Conservation (phyloP, 35 echinoderm and acorn worm species). For the Acanthaster planci region DNA sequence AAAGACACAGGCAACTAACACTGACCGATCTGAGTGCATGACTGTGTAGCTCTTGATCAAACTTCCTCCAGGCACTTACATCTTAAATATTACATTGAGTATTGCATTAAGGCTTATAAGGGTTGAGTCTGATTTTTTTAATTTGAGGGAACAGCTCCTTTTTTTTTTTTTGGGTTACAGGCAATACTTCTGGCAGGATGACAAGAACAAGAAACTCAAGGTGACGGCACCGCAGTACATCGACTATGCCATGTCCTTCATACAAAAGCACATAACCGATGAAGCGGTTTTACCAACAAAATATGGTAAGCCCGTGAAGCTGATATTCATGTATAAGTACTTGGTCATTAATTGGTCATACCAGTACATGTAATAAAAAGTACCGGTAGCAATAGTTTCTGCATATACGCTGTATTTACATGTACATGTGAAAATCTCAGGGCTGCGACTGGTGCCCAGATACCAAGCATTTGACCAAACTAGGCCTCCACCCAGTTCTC, state of each 20-base stretch:
- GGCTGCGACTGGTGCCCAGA: too few species aligned
- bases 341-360: not conserved
- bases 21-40: too few species aligned
- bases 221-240: conserved; percentile 92
- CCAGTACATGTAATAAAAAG: not conserved
- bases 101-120: too few species aligned
- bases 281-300: conserved; percentile 93
- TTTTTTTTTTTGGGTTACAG: conserved; percentile 57
- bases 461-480: too few species aligned
- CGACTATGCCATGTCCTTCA: conserved; percentile 85
- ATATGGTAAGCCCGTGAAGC: conserved; percentile 74
- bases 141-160: not conserved
- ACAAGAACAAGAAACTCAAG: conserved; percentile 88
- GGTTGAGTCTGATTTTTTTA: too few species aligned
- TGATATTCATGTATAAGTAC: not conserved
- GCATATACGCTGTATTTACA: not conserved
- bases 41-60: too few species aligned
- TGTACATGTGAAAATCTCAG: too few species aligned
- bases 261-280: conserved; percentile 86
- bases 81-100: too few species aligned
- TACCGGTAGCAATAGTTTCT: not conserved
- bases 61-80: too few species aligned
- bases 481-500: too few species aligned
- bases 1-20: too few species aligned
- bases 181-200: conserved; percentile 92